phyloP scores from a whole-genome alignment of 2,113 vertebrate species.

The Prunella himalayana region DNA sequence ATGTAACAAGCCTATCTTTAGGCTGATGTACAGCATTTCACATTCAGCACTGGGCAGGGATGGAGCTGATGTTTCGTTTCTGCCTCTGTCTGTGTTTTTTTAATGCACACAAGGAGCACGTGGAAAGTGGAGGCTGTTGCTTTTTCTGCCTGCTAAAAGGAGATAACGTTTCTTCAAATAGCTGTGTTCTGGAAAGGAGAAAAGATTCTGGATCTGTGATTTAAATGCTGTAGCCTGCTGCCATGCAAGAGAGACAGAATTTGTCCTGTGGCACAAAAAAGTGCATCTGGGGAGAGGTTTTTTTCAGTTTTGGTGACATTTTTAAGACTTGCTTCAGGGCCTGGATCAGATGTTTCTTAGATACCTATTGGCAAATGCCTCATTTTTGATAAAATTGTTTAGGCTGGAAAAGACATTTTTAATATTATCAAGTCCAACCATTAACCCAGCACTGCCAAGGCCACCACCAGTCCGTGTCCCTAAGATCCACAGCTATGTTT shows the following conservation, averaged over 20 bases:
- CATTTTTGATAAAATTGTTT: constrained; percentile 32
- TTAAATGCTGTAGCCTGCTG: background rate
- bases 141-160: background rate
- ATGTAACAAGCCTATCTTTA: background rate
- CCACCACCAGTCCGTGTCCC: fast-evolving
- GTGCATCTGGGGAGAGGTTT: background rate
- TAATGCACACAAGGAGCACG: background rate
- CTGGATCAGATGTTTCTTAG: constrained; percentile 1
- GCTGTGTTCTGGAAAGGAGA: background rate
- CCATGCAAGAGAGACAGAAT: background rate
- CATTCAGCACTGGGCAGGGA: background rate
- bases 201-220: background rate
- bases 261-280: background rate
- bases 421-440: background rate
- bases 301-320: background rate
- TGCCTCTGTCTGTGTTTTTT: background rate
- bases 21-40: background rate
- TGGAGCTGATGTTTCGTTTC: background rate
- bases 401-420: background rate
- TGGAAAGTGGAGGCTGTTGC: background rate
- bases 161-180: background rate
- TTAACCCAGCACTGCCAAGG: background rate
- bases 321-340: background rate
- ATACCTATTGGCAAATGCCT: constrained; percentile 43
- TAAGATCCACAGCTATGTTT: fast-evolving